phyloP scores from a whole-genome alignment of 2,797 vertebrate species.

The Sarcophilus harrisii region DNA sequence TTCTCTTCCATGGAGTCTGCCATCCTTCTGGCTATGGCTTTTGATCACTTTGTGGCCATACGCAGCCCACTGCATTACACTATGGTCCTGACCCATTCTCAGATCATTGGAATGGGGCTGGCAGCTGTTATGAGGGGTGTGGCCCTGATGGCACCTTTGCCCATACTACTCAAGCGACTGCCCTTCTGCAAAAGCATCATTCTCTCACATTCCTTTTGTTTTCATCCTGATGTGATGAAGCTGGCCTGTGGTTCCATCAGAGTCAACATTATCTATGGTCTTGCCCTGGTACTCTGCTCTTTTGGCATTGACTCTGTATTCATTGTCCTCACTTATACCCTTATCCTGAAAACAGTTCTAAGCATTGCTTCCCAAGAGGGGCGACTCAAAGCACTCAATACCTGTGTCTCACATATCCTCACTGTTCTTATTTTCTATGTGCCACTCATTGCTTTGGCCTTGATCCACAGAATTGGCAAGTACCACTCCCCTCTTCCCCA shows the following conservation, averaged over 20 bases:
- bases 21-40: conserved; percentile 84
- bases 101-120: conserved; percentile 55
- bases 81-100: conserved; percentile 45
- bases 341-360: conserved; percentile 71
- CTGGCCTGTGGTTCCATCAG: conserved; percentile 65
- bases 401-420: conserved; percentile 72
- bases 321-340: conserved; percentile 67
- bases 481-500: conserved; percentile 67
- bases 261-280: conserved; percentile 64
- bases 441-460: conserved; percentile 65
- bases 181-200: conserved; percentile 68
- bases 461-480: conserved; percentile 71
- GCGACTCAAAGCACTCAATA: conserved; percentile 64
- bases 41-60: conserved; percentile 80
- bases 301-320: conserved; percentile 67
- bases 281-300: conserved; percentile 65
- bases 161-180: conserved; percentile 61
- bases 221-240: conserved; percentile 71
- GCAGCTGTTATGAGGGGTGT: conserved; percentile 31
- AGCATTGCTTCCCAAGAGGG: conserved; percentile 53
- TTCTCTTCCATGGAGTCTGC: conserved; percentile 78
- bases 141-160: conserved; percentile 62
- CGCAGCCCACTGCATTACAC: conserved; percentile 47
- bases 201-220: conserved; percentile 72
- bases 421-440: conserved; percentile 71